These are phyloP conservation scores for Ctenicera cuprea DNA, from an alignment of 2,888 invertebrate genomes.

Conservation along the genomic window DNA sequence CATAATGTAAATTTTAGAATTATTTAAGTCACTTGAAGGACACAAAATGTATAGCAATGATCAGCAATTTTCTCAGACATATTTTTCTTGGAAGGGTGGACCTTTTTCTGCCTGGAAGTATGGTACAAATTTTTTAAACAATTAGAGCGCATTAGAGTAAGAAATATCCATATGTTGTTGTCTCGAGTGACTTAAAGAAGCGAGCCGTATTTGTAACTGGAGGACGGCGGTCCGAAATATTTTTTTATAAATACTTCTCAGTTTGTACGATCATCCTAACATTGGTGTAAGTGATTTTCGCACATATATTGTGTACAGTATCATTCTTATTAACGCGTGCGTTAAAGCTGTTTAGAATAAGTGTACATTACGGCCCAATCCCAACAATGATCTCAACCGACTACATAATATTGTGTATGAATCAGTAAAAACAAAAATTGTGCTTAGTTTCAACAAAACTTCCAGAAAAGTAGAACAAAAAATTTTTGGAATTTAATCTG, in stretches of 20 bases:
- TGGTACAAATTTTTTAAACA: slow-evolving; percentile 45
- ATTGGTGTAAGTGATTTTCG: slow-evolving; percentile 38
- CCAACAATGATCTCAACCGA: slow-evolving; percentile 52
- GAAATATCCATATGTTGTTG: slow-evolving; percentile 17
- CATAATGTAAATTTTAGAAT: slow-evolving; percentile 12
- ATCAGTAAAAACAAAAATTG: slow-evolving; percentile 45
- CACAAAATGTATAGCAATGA: not conserved
- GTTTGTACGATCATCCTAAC: slow-evolving; percentile 31
- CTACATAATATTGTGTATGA: slow-evolving; percentile 34
- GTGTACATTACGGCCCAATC: slow-evolving; percentile 52
- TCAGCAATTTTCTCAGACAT: slow-evolving; percentile 13
- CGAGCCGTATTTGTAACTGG: slow-evolving; percentile 30
- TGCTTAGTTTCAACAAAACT: slow-evolving; percentile 47
- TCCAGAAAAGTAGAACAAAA: slow-evolving; percentile 31
- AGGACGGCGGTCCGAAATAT: not conserved
- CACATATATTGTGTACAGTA: slow-evolving; percentile 48
- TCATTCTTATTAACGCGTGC: slow-evolving; percentile 42
- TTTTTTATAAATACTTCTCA: slow-evolving; percentile 31
- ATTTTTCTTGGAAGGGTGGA: slow-evolving; percentile 33
- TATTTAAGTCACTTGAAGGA: slow-evolving; percentile 21
- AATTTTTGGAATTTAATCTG: slow-evolving; percentile 59
- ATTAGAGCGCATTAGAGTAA: slow-evolving; percentile 22
- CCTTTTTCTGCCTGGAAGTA: slow-evolving; percentile 37
- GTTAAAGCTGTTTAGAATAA: slow-evolving; percentile 47
- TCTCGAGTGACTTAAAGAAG: slow-evolving; percentile 33